phyloP scores from a whole-genome alignment of 2,888 invertebrate species.

The Bunonema sp. region DNA sequence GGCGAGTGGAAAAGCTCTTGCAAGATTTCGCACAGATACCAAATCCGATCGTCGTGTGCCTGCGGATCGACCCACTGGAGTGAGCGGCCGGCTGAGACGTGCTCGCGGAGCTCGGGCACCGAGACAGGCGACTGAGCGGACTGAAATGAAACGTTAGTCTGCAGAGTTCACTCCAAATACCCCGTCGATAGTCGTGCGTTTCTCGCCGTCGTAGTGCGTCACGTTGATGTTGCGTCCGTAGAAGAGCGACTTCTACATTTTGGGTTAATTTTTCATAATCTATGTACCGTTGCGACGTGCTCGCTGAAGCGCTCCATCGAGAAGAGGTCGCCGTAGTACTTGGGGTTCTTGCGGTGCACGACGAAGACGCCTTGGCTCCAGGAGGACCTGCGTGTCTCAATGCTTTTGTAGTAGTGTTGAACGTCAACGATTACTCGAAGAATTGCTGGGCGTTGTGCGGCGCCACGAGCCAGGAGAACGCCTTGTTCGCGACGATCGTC shows the following conservation, averaged over 20 bases:
- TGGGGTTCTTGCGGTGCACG: slow-evolving; percentile 14
- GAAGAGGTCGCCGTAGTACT: slow-evolving; percentile 33
- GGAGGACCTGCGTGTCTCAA: too few relatives aligned
- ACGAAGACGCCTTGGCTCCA: too few relatives aligned
- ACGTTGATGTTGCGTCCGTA: slow-evolving; percentile 79
- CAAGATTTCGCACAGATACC: slow-evolving; percentile 57
- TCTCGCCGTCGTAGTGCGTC: slow-evolving; percentile 66
- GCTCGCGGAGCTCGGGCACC: too few relatives aligned
- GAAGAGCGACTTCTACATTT: slow-evolving; percentile 57
- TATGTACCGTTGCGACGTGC: too few relatives aligned
- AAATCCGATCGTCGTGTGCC: slow-evolving; percentile 45
- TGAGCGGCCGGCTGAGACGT: too few relatives aligned
- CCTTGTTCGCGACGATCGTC: slow-evolving; percentile 16
- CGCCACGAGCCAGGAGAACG: slow-evolving; percentile 26
- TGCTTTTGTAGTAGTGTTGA: too few relatives aligned
- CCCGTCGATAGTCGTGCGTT: slow-evolving; percentile 72
- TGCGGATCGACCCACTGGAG: too few relatives aligned
- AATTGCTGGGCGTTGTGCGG: slow-evolving; percentile 26
- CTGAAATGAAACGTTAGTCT: too few relatives aligned
- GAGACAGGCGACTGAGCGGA: too few relatives aligned
- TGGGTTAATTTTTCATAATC: slow-evolving; percentile 3
- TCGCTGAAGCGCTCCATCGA: slow-evolving; percentile 4
- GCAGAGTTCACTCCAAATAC: too few relatives aligned
- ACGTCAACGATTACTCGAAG: slow-evolving; percentile 30
- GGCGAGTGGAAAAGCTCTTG: slow-evolving; percentile 84